Percentiles rank a stretch among this genome's conserved stretches.
These are phyloP conservation scores for Triplophysa rosa DNA, from an alignment of 2,113 vertebrate genomes.

Conservation along the genomic window DNA sequence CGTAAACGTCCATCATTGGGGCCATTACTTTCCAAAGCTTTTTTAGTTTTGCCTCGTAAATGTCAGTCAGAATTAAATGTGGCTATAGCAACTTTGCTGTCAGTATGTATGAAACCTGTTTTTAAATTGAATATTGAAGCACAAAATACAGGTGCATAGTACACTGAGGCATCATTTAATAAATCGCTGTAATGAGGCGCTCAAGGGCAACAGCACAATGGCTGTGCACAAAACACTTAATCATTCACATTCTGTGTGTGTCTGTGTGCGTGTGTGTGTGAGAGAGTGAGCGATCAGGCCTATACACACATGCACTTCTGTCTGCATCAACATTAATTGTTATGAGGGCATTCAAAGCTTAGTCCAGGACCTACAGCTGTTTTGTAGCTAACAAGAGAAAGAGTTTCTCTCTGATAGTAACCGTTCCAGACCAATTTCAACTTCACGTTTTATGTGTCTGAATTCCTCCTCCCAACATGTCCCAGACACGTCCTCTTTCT, in stretches of 20 bases:
- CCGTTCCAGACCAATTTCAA: too few relatives aligned
- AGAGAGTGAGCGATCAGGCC: background rate
- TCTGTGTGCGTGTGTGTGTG: conserved; percentile 17
- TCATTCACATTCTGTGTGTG: background rate
- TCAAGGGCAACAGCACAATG: conserved; percentile 25
- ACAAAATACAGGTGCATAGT: background rate
- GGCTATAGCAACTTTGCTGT: background rate
- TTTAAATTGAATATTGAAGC: background rate
- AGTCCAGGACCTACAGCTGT: background rate
- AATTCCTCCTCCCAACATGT: background rate
- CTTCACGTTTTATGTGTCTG: background rate
- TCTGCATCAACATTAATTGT: conserved; percentile 30
- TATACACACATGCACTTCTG: background rate
- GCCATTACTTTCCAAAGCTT: conserved; percentile 23
- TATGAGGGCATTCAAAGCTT: background rate
- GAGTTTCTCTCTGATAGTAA: too few relatives aligned
- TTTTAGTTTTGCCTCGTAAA: conserved; percentile 26
- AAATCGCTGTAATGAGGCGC: conserved; percentile 31
- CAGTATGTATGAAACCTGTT: background rate
- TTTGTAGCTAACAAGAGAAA: background rate
- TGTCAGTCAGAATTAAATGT: background rate
- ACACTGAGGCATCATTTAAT: conserved; percentile 24
- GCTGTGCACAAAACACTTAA: conserved; percentile 21
- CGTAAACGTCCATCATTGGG: conserved; percentile 33
- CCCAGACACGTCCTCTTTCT: background rate